Conservation (phyloP, 2,113 vertebrate genomes). For the Callocephalon fimbriatum region DNA sequence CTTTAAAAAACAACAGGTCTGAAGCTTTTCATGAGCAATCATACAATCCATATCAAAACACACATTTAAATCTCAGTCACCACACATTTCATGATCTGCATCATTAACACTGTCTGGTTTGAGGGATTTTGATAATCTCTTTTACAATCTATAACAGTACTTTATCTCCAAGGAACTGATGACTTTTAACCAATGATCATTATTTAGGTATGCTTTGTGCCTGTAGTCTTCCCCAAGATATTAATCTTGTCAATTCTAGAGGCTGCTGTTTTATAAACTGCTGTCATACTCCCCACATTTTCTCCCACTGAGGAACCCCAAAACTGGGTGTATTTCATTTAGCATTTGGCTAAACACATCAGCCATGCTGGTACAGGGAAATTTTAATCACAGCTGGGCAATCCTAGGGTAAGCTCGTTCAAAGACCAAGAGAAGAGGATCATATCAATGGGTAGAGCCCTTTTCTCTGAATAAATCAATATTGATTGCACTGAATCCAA, state of each 20-base stretch:
- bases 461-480: neutral
- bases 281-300: neutral
- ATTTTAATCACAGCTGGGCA: neutral
- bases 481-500: neutral
- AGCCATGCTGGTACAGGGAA: neutral
- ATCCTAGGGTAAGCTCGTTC: neutral
- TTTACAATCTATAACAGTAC: neutral
- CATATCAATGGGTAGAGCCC: neutral
- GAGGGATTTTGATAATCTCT: conserved; percentile 46
- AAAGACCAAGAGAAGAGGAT: neutral
- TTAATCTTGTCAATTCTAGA: neutral
- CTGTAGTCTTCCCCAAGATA: neutral
- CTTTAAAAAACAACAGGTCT: conserved; percentile 21
- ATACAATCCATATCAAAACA: conserved; percentile 35
- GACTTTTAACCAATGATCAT: conserved; percentile 3
- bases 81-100: conserved; percentile 20
- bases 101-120: conserved; percentile 25
- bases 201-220: neutral
- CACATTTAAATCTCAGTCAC: conserved; percentile 21
- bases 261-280: neutral
- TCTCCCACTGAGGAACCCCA: neutral
- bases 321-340: neutral
- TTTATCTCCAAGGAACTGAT: conserved; percentile 9
- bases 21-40: conserved; percentile 24
- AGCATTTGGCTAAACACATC: neutral